Conservation (phyloP, 2,888 invertebrate species). For the Lasius fuliginosus region DNA sequence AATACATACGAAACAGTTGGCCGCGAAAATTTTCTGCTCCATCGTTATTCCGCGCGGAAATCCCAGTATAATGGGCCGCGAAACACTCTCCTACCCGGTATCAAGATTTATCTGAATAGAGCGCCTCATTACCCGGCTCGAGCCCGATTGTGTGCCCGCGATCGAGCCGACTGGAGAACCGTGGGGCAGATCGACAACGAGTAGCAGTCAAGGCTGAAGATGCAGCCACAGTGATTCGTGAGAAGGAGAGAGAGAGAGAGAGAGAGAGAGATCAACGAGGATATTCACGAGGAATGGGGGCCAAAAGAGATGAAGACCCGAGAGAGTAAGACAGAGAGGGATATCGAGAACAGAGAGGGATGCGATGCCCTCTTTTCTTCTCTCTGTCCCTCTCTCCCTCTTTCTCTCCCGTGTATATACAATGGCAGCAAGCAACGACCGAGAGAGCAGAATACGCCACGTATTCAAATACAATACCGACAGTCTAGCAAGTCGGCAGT, state of each 20-base stretch:
- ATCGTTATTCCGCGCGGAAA: slow-evolving; percentile 61
- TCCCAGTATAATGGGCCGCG: slow-evolving; percentile 81
- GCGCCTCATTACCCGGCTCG: slow-evolving; percentile 85
- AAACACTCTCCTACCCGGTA: slow-evolving; percentile 82
- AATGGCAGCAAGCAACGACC: slow-evolving; percentile 67
- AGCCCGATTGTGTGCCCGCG: slow-evolving; percentile 81
- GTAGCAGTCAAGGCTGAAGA: slow-evolving; percentile 63
- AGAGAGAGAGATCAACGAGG: slow-evolving; percentile 48
- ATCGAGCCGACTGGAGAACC: slow-evolving; percentile 73
- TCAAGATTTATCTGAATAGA: slow-evolving; percentile 86
- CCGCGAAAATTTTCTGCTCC: slow-evolving; percentile 64
- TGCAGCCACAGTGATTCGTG: slow-evolving; percentile 60
- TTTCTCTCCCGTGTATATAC: slow-evolving; percentile 64
- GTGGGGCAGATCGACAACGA: slow-evolving; percentile 64
- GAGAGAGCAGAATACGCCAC: slow-evolving; percentile 82
- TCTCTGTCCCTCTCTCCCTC: slow-evolving; percentile 44
- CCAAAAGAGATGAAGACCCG: slow-evolving; percentile 40
- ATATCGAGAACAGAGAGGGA: slow-evolving; percentile 34
- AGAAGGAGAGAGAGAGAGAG: neutral
- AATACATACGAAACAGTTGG: slow-evolving; percentile 11
- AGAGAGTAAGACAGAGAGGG: slow-evolving; percentile 48
- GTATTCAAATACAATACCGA: slow-evolving; percentile 84
- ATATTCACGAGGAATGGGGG: slow-evolving; percentile 49
- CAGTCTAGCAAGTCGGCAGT: slow-evolving; percentile 80
- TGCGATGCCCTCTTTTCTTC: slow-evolving; percentile 39